Evolutionary conservation across 2,113 vertebrate species (phyloP).

Genomic region (Suricata suricatta): DNA sequence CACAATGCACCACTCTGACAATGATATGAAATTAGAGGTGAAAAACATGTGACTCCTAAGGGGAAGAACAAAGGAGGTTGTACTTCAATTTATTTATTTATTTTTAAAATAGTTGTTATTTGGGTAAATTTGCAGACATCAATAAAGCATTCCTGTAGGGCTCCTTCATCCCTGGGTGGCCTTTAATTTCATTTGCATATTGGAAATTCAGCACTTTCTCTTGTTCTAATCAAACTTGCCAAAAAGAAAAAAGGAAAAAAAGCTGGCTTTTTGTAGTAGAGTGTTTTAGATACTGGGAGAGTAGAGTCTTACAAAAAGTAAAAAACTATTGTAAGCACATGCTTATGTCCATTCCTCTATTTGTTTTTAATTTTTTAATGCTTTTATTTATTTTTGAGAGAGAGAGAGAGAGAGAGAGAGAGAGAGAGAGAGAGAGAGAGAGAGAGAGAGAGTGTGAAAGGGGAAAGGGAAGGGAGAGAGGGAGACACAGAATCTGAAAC

Average conservation of each 20-base stretch:
- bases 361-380: no score
- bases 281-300: not conserved
- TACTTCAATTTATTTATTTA: slow-evolving; percentile 63
- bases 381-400: no score
- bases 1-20: not conserved
- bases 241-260: not conserved
- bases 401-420: no score
- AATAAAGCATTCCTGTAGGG: slow-evolving; percentile 67
- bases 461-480: no score
- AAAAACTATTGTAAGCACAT: not conserved
- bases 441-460: no score
- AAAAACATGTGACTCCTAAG: slow-evolving; percentile 40
- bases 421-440: no score
- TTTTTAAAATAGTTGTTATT: slow-evolving; percentile 53
- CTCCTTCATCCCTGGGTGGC: slow-evolving; percentile 45
- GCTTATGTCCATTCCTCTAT: accelerated
- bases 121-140: slow-evolving; percentile 65
- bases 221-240: slow-evolving; percentile 69
- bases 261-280: not conserved
- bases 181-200: slow-evolving; percentile 79
- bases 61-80: slow-evolving; percentile 56
- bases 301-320: not conserved
- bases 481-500: no score
- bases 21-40: slow-evolving; percentile 64
- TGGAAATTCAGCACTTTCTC: slow-evolving; percentile 74